Evolutionary conservation across 2,113 vertebrate species (phyloP), one percentile per base, ranked within the genome.

Genomic region (Elachura formosa): DNA sequence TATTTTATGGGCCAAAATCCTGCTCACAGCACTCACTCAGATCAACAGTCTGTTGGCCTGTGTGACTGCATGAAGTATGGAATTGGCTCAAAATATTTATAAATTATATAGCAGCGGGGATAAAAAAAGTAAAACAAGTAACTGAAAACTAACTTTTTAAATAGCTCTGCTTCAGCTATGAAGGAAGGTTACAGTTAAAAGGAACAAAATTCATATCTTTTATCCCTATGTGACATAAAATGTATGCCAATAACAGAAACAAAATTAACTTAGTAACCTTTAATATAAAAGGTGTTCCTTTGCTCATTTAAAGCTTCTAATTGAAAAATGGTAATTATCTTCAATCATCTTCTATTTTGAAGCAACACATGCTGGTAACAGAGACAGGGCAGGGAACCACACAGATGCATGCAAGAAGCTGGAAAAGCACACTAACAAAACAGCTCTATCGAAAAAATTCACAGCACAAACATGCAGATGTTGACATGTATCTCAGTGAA

Each of bases 401-500:
- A 89, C 5, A 51, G 66, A 87, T 41, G 83, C 95, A 98, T 94
- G 90, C 97, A 96, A 40, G 45, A 78, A 52, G n/a, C 28, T 86
- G 73, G 33, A 48, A 74, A 91, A 94, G 83, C 74, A 81, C 36
- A 69, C 36, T 17, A 77, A 86, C 28, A 88, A 62, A 84, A 17
- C 51, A 89, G 66, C 61, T 78, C 41, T 31, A 10, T 52, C 12
- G 43, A 84, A 46, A 19, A 49, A 84, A 41, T n/a, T 75, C 74
- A 3, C 23, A 93, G 94, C 90, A 92, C 63, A 94, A 86, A 93
- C 98, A 97, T 96, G 93, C 98, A 98, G 86, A 87, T 85, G 31
- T 73, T 33, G 82, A 78, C 59, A 72, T 51, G 28, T 55, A 83
- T 97, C 98, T 98, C 98, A 98, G 96, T 78, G 88, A 98, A 98